phyloP scores from a whole-genome alignment of 2,113 vertebrate species.

The Lepidothrix coronata region DNA sequence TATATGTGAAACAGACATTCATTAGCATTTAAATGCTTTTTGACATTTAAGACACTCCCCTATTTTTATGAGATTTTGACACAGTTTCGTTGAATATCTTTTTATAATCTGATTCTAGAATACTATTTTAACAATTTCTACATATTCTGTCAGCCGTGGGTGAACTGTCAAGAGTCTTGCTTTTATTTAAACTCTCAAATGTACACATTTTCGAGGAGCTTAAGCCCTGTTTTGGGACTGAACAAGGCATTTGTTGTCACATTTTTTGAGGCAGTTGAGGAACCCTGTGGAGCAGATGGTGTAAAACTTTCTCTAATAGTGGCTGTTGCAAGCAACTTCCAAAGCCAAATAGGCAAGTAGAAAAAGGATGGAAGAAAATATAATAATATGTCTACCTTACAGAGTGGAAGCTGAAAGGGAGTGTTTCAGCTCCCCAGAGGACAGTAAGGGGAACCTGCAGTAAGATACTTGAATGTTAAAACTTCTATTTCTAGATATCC shows the following conservation, averaged over 20 bases:
- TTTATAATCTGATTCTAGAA: slow-evolving; percentile 16
- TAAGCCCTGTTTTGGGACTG: neutral
- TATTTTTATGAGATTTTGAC: slow-evolving; percentile 40
- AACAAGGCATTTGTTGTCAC: neutral
- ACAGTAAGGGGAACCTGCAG: neutral
- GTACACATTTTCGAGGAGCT: neutral
- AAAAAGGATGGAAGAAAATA: neutral
- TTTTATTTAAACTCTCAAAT: neutral
- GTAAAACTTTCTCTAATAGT: neutral
- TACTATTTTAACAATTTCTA: slow-evolving; percentile 36
- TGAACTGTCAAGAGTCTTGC: neutral
- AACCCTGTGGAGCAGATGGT: neutral
- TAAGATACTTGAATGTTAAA: neutral
- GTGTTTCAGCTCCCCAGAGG: neutral
- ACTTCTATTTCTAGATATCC: neutral
- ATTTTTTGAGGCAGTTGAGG: neutral
- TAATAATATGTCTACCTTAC: neutral
- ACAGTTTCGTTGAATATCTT: slow-evolving; percentile 16
- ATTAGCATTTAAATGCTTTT: slow-evolving; percentile 59
- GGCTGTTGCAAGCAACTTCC: neutral
- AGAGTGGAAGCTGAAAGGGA: neutral
- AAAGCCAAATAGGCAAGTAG: neutral
- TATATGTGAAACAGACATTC: slow-evolving; percentile 36
- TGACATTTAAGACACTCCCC: slow-evolving; percentile 58
- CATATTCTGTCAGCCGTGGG: neutral